Conservation (phyloP, 1,140 invertebrate species). For the Drosophila saltans region DNA sequence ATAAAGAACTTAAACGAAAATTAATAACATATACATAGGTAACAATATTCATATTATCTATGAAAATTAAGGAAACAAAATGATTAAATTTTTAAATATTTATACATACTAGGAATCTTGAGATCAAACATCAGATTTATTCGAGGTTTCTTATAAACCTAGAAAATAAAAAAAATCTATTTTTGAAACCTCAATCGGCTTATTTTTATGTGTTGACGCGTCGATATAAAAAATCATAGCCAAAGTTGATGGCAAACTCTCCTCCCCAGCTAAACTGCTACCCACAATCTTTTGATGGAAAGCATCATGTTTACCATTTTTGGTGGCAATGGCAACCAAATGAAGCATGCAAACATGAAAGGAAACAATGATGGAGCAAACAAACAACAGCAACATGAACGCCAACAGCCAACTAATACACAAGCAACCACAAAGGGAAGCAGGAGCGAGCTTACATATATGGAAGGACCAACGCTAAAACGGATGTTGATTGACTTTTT, state of each 20-base stretch:
- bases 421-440: slow-evolving; percentile 29
- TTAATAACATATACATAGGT: no score
- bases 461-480: slow-evolving; percentile 10
- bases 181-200: neutral
- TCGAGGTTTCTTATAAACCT: neutral
- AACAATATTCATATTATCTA: no score
- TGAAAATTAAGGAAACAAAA: no score
- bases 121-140: no score
- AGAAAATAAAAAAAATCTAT: neutral
- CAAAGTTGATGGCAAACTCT: neutral
- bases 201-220: slow-evolving; percentile 2
- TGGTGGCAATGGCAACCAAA: slow-evolving; percentile 38
- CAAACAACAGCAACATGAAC: slow-evolving; percentile 24
- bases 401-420: slow-evolving; percentile 25
- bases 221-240: slow-evolving; percentile 10
- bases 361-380: slow-evolving; percentile 46
- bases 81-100: no score
- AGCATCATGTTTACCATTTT: slow-evolving; percentile 27
- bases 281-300: slow-evolving; percentile 35
- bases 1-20: no score
- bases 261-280: neutral
- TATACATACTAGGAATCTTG: no score
- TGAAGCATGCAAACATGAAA: slow-evolving; percentile 32
- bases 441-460: neutral
- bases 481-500: slow-evolving; percentile 78